A percentile compares a stretch with the other conserved stretches of the same genome.
These are phyloP conservation scores for Cyrtorhinus lividipennis DNA, from an alignment of 1,140 invertebrate species.

Conservation along the genomic window DNA sequence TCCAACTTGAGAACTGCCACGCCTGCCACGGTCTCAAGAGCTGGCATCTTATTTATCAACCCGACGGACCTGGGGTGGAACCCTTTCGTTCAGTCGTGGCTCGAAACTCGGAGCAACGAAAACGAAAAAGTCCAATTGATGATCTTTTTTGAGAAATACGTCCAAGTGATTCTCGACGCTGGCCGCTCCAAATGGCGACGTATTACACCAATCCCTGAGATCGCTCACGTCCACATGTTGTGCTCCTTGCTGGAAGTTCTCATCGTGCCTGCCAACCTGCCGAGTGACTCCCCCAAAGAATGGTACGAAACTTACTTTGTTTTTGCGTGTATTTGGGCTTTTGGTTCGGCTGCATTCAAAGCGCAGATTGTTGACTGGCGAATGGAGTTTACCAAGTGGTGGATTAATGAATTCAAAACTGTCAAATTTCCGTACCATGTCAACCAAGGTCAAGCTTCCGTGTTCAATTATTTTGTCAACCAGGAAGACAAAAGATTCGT, in stretches of 20 bases:
- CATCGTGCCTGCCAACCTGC: conserved; percentile 61
- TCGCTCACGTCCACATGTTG: conserved; percentile 79
- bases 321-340: conserved; percentile 84
- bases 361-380: conserved; percentile 79
- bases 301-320: conserved; percentile 87
- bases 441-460: conserved; percentile 51
- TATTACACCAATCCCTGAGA: conserved; percentile 80
- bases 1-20: conserved; percentile 81
- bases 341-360: conserved; percentile 79
- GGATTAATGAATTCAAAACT: conserved; percentile 74
- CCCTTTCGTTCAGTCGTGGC: conserved; percentile 77
- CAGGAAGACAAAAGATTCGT: conserved; percentile 67
- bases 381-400: conserved; percentile 89
- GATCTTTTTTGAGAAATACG: conserved; percentile 88
- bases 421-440: conserved; percentile 83
- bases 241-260: conserved; percentile 80
- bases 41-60: conserved; percentile 82
- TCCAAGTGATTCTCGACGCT: conserved; percentile 66
- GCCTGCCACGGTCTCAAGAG: conserved; percentile 87
- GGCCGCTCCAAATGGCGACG: conserved; percentile 69
- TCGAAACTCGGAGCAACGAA: conserved; percentile 56
- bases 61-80: conserved; percentile 91
- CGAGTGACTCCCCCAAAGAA: conserved; percentile 77
- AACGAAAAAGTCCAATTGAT: conserved; percentile 64
- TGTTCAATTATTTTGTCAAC: conserved; percentile 87